These are phyloP conservation scores for Tolypeutes matacus DNA, from an alignment of 2,797 vertebrate species.

Conservation along the genomic window DNA sequence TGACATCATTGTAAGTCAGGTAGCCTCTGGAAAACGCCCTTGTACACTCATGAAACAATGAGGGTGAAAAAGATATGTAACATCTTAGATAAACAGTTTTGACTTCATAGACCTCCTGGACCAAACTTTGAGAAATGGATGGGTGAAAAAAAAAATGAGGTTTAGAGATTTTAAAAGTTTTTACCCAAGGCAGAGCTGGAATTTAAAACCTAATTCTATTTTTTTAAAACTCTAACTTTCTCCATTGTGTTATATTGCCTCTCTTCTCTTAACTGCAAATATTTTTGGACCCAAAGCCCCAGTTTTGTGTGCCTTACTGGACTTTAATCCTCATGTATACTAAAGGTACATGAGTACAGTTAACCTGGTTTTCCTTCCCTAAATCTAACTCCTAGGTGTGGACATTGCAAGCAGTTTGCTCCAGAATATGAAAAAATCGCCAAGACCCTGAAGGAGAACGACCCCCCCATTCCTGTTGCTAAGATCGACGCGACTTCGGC, in stretches of 20 bases:
- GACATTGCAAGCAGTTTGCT: constrained; percentile 97
- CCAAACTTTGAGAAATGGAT: background rate
- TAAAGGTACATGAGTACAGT: too few species aligned
- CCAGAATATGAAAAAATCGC: constrained; percentile 98
- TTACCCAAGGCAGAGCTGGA: background rate
- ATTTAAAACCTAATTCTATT: background rate
- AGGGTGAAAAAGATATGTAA: background rate
- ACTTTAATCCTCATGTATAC: background rate
- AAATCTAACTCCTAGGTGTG: constrained; percentile 91
- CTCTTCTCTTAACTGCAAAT: background rate
- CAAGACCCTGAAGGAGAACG: constrained; percentile 92
- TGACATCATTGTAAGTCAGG: background rate
- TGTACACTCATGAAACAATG: background rate
- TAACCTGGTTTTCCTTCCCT: background rate
- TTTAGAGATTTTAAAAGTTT: background rate
- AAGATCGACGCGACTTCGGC: constrained; percentile 96
- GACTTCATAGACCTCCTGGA: background rate
- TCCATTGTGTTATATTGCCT: accelerated
- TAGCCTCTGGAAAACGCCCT: background rate
- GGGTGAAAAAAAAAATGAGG: background rate
- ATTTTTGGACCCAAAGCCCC: background rate
- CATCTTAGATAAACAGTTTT: background rate
- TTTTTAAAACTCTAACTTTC: background rate
- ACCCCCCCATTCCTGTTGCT: constrained; percentile 95
- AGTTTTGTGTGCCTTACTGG: background rate